Evolutionary conservation across 1,140 invertebrate genomes (phyloP), one percentile per base, ranked within the genome.

Genomic region (Philaenus spumarius): DNA sequence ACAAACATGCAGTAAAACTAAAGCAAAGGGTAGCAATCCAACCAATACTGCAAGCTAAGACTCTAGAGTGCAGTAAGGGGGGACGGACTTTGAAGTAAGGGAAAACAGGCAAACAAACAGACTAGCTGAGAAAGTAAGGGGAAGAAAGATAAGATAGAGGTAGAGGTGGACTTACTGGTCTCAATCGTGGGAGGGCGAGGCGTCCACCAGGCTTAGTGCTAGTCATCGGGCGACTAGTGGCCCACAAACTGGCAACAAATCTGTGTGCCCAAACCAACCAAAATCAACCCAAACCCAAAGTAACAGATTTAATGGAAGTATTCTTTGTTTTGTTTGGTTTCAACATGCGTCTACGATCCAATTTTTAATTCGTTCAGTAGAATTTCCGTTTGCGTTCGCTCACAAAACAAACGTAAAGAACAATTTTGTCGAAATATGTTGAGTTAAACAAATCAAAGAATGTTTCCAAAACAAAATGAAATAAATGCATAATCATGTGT

Each of bases 171-270:
- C 40, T 54, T 54, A 54, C 43, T 40, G 54, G 39, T 45, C 40
- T 56, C 30, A 55, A 43, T 55, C 39, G 39, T 40, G 53, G 24
- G 53, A 15, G 54, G 42, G 40, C 19, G 40, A 47, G 26, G 26
- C 17, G 15, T 42, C 24, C 26, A 26, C 55, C 42, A 57, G 30
- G 24, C 45, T 17, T 6, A 57, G 45, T 45, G 58, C 37, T 46
- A 53, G 58, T 59, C 58, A 59, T 59, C 58, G 58, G 9, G 58
- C 51, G 15, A 59, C 58, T 24, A 59, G 20, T 2, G 37, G 37
- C 17, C 48, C 50, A 11, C 15, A 22, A 17, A 48, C 30, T 30
- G 48, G 48, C 48, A 51, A 34, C 23, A 53, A 24, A 53, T 53
- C 51, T 53, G 51, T 35, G 23, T 30, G 30, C 48, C 48, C 26